phyloP scores from a whole-genome alignment of 2,888 invertebrate genomes.

The Teleiodes luculella region DNA sequence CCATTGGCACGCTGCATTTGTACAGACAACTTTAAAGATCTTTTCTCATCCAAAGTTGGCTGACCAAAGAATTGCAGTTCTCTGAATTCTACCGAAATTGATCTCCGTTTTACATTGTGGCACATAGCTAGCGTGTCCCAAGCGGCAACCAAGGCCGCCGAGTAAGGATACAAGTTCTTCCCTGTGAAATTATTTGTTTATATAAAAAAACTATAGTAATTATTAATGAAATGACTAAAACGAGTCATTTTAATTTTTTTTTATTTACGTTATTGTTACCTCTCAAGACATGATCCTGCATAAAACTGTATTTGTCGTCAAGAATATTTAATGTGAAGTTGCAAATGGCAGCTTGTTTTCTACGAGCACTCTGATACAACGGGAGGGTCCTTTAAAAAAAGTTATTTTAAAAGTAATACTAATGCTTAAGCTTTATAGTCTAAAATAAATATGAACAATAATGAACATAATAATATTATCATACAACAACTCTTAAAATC shows the following conservation, averaged over 20 bases:
- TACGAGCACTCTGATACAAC: neutral
- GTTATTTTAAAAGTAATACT: neutral
- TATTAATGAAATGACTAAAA: too few species aligned
- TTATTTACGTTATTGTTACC: neutral
- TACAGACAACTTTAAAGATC: conserved; percentile 70
- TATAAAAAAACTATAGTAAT: too few species aligned
- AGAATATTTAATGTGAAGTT: neutral
- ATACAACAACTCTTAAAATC: too few species aligned
- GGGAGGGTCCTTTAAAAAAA: neutral
- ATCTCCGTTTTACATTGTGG: conserved; percentile 71
- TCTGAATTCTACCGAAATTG: conserved; percentile 83
- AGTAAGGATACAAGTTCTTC: conserved; percentile 85
- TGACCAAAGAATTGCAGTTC: conserved; percentile 81
- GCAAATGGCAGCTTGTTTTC: neutral
- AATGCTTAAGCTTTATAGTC: too few species aligned
- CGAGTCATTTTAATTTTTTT: too few species aligned
- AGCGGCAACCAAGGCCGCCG: conserved; percentile 83
- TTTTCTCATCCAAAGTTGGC: conserved; percentile 76
- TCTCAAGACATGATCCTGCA: neutral
- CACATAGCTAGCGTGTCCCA: conserved; percentile 85
- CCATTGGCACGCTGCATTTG: conserved; percentile 81
- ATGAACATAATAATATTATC: too few species aligned
- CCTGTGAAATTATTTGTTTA: conserved; percentile 53
- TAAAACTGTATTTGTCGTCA: neutral
- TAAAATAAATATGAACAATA: too few species aligned